A percentile compares a stretch with the other conserved stretches of the same genome.
Conservation (phyloP, 2,113 vertebrate genomes). For the Harpagus bidentatus region DNA sequence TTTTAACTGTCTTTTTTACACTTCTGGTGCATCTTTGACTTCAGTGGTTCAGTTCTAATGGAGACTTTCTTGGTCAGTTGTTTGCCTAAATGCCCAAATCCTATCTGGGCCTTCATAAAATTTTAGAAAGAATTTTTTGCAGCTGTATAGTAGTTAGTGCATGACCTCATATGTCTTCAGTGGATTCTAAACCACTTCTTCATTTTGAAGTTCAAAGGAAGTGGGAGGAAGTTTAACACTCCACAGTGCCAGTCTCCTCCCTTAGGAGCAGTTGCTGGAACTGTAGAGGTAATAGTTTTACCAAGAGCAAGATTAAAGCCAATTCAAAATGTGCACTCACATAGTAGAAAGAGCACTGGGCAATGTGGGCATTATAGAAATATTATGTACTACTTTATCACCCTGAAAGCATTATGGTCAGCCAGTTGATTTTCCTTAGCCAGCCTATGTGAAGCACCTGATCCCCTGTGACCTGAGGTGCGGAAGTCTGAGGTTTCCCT, state of each 20-base stretch:
- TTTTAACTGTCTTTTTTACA: neutral
- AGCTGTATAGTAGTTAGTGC: neutral
- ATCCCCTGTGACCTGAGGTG: neutral
- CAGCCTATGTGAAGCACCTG: neutral
- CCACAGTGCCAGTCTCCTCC: neutral
- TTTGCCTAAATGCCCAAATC: neutral
- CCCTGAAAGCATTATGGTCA: accelerated
- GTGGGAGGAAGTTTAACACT: neutral
- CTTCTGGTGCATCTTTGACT: neutral
- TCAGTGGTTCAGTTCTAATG: neutral
- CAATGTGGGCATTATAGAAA: neutral
- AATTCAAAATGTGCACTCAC: neutral
- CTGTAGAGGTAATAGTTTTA: neutral
- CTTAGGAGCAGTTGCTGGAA: neutral
- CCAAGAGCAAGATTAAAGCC: neutral
- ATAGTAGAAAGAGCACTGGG: neutral
- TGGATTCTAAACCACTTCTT: neutral
- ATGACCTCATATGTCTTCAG: neutral
- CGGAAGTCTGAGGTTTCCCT: slow-evolving; percentile 11
- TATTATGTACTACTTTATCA: neutral
- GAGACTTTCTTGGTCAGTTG: neutral
- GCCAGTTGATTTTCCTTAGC: neutral
- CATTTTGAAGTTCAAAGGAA: neutral
- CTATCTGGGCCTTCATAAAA: neutral
- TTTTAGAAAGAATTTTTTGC: neutral